Percentiles rank a stretch among this genome's conserved stretches.
phyloP scores from a whole-genome alignment of 1,140 invertebrate genomes.

The Zaprionus taronus region DNA sequence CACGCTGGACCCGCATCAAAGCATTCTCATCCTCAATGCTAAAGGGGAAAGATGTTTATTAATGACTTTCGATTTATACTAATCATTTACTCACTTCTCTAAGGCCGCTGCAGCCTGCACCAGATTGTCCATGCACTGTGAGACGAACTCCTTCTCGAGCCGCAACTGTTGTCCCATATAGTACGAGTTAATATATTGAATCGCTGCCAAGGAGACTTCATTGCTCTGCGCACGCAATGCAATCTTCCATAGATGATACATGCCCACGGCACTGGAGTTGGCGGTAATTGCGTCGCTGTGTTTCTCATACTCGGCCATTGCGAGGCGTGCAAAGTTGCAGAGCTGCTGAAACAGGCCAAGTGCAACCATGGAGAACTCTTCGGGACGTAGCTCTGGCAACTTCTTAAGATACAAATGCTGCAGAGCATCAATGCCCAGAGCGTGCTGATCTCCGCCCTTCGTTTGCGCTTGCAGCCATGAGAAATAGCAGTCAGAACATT shows the following conservation, averaged over 20 bases:
- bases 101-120: conserved; percentile 91
- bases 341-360: conserved; percentile 95
- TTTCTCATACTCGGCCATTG: conserved; percentile 86
- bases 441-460: conserved; percentile 95
- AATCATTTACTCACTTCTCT: conserved; percentile 76
- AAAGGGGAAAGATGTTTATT: not conserved
- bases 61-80: no score
- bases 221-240: conserved; percentile 94
- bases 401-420: conserved; percentile 95
- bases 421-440: conserved; percentile 92
- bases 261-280: conserved; percentile 89
- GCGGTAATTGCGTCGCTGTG: conserved; percentile 84
- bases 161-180: conserved; percentile 96
- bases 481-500: conserved; percentile 95
- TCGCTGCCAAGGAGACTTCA: conserved; percentile 97
- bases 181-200: conserved; percentile 96
- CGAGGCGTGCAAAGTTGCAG: conserved; percentile 92
- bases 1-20: conserved; percentile 94
- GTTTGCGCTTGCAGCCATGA: conserved; percentile 96
- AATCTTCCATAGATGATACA: conserved; percentile 97
- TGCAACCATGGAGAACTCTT: conserved; percentile 95
- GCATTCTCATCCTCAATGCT: conserved; percentile 88
- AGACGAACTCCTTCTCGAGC: conserved; percentile 95
- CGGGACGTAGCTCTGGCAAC: conserved; percentile 93
- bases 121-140: conserved; percentile 95